Evolutionary conservation across 2,113 vertebrate genomes (phyloP).

Genomic region (Telmatochromis sp.): DNA sequence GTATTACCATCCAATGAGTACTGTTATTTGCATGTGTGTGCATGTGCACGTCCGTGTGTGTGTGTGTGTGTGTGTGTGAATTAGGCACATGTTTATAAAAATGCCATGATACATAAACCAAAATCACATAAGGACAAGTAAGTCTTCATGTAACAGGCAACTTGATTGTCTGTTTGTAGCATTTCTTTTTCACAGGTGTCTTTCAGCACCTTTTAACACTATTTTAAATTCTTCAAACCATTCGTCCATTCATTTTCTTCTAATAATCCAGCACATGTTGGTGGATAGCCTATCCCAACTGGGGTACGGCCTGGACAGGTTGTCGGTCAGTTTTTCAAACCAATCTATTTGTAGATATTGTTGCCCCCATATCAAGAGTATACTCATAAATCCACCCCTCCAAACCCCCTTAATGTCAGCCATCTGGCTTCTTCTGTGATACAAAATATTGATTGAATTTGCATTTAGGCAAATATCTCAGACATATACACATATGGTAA

Average conservation of each 20-base stretch:
- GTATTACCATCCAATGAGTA: background rate
- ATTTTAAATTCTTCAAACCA: background rate
- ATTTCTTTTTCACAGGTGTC: background rate
- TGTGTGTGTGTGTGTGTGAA: no score
- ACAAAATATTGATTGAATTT: background rate
- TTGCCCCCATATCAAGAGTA: background rate
- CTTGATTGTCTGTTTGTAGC: background rate
- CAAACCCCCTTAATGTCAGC: background rate
- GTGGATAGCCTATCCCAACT: background rate
- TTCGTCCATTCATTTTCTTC: background rate
- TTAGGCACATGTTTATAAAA: no score
- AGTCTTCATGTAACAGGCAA: background rate
- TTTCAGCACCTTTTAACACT: background rate
- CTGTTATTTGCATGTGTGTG: background rate
- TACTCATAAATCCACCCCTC: background rate
- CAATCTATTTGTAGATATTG: background rate
- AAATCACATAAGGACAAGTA: background rate
- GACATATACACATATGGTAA: background rate
- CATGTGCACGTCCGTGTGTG: fast-evolving
- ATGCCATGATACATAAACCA: background rate
- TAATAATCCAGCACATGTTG: background rate
- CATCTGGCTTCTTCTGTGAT: background rate
- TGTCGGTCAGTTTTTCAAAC: background rate
- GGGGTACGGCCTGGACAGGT: background rate
- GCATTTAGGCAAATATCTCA: background rate